Base-by-base conservation (phyloP, 2,888 invertebrate genomes). In the Uropetala carovei region DNA sequence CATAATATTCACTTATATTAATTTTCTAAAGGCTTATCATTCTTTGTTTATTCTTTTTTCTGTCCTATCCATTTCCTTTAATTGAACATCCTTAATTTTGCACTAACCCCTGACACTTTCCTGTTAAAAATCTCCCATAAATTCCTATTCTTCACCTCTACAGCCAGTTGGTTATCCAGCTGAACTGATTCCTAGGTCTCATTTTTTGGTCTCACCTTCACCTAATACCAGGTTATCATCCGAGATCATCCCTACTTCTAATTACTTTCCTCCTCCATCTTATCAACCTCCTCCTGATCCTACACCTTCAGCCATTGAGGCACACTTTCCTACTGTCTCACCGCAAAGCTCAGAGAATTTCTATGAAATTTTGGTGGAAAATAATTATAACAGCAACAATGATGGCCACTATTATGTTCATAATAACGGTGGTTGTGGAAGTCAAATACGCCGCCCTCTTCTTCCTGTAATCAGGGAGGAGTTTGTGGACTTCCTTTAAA, bases 211-310 rank as follows among this genome's bases (percentile, higher is more conserved):
- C 64, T 60, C 89, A 60, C 89, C 89, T 56, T 56, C 83, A 83
- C 43, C 64, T 56, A 68, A 60, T 56, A 30, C 89, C 89, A 89
- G 89, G 64, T 89, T 89, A 43, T n/a, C 89, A 8, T 43, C 89
- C 18, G 89, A 89, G 75, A 89, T 56, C 64, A 89, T 56, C 83
- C 64, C 43, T 89, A n/a, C 89, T 64, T 22, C 83, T 27, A 16
- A 57, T 16, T 68, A 82, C 59, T 91, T 95, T 95, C 96, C 95
- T 94, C 95, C 95, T 95, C 95, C 95, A 97, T 97, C 97, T 96
- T 95, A 96, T 96, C 96, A 97, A 97, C 96, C 96, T 97, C 96
- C 97, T 97, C 96, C 97, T 97, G 96, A 97, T 97, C 95, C 96
- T 97, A 95, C 97, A 97, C 95, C 96, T 97, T 94, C 86, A 93